These are phyloP conservation scores for Papilio polytes DNA, from an alignment of 1,140 invertebrate species.

Conservation along the genomic window DNA sequence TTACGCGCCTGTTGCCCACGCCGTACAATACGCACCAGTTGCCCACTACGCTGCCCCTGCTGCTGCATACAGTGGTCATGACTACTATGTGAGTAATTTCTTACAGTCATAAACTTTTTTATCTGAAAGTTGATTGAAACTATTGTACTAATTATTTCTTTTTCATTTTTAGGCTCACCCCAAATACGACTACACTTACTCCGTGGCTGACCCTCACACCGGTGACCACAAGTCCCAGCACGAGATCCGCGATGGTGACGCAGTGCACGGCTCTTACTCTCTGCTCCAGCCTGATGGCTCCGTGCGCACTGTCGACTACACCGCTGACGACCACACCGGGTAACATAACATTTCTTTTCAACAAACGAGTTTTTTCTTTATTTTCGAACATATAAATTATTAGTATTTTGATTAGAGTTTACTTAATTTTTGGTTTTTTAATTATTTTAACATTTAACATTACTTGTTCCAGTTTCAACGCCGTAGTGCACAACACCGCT, in stretches of 20 bases:
- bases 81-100: slow-evolving; percentile 62
- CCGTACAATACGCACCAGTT: slow-evolving; percentile 43
- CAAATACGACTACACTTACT: slow-evolving; percentile 83
- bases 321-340: slow-evolving; percentile 47
- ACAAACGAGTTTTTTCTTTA: not conserved
- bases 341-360: not conserved
- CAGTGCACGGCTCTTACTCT: slow-evolving; percentile 48
- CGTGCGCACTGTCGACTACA: slow-evolving; percentile 49
- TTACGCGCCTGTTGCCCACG: not conserved
- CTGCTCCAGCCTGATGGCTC: slow-evolving; percentile 45
- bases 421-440: not conserved
- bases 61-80: slow-evolving; percentile 57
- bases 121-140: not conserved
- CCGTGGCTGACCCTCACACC: slow-evolving; percentile 79
- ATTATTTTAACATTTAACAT: not conserved
- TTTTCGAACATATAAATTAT: too few species aligned
- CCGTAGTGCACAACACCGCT: slow-evolving; percentile 73
- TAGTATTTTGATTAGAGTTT: too few species aligned
- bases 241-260: slow-evolving; percentile 52
- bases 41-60: slow-evolving; percentile 51
- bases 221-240: slow-evolving; percentile 69
- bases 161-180: slow-evolving; percentile 60
- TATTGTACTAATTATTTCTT: not conserved
- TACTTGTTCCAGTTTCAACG: slow-evolving; percentile 64
- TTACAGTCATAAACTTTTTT: not conserved